phyloP scores from a whole-genome alignment of 2,888 invertebrate genomes.

The Pseudoips prasinana region DNA sequence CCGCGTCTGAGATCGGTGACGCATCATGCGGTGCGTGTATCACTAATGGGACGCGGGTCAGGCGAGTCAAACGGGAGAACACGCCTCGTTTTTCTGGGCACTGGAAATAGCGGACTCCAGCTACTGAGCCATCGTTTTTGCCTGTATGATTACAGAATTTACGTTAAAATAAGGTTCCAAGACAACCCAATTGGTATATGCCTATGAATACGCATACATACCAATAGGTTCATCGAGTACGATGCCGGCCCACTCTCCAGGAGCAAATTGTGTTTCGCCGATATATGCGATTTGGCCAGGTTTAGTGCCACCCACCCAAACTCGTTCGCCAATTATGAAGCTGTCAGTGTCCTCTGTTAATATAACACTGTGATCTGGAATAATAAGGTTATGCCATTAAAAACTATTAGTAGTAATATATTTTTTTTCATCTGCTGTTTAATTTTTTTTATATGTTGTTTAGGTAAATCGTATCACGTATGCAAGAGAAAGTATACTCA shows the following conservation, averaged over 20 bases:
- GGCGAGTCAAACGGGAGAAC: constrained; percentile 93
- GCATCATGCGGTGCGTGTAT: constrained; percentile 76
- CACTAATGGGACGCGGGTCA: constrained; percentile 87
- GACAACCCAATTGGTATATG: not conserved
- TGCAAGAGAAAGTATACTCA: no score
- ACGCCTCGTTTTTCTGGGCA: constrained; percentile 96
- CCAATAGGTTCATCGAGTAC: constrained; percentile 97
- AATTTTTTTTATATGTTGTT: no score
- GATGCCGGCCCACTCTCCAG: constrained; percentile 99
- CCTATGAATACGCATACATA: constrained; percentile 54
- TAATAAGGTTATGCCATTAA: constrained; percentile 23
- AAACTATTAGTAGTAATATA: no score
- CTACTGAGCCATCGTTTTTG: constrained; percentile 98
- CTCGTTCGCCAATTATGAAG: constrained; percentile 96
- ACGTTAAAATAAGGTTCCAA: not conserved
- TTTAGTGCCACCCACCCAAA: constrained; percentile 96
- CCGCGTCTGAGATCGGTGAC: constrained; percentile 71
- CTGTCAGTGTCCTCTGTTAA: constrained; percentile 95
- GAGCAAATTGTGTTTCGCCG: constrained; percentile 97
- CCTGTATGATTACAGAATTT: constrained; percentile 82
- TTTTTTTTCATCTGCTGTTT: no score
- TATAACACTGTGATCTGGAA: constrained; percentile 91
- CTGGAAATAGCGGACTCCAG: constrained; percentile 95
- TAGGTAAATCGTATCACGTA: no score
- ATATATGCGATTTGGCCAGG: constrained; percentile 96